Conservation (phyloP, 2,797 vertebrate genomes). For the Pangasius macronema region DNA sequence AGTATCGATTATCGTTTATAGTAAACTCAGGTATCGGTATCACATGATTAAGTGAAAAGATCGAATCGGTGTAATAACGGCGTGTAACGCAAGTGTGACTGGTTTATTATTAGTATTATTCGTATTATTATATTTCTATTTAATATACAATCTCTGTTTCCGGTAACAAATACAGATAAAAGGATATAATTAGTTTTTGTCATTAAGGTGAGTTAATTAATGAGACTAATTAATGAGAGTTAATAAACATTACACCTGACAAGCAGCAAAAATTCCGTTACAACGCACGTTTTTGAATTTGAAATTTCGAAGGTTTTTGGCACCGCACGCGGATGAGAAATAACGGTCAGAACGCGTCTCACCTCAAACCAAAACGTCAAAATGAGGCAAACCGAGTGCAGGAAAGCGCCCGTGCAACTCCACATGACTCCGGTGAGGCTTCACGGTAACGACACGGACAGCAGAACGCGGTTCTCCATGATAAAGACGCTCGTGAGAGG, state of each 20-base stretch:
- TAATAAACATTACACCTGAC: not conserved
- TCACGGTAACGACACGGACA: constrained; percentile 66
- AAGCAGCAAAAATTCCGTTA: not conserved
- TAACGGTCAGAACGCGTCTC: constrained; percentile 60
- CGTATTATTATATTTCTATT: not conserved
- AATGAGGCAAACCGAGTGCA: constrained; percentile 72
- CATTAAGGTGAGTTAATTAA: not conserved
- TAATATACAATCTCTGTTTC: not conserved
- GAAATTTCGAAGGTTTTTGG: not conserved
- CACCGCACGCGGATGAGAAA: not conserved
- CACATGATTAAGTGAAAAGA: too few relatives aligned
- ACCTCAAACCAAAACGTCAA: constrained; percentile 80
- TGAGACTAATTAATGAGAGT: not conserved
- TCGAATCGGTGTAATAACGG: not conserved
- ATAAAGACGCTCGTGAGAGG: constrained; percentile 43
- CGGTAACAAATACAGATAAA: not conserved
- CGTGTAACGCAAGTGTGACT: not conserved
- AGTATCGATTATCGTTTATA: not conserved
- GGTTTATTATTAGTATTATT: not conserved
- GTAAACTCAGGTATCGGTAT: not conserved
- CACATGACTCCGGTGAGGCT: constrained; percentile 80
- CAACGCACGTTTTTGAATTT: not conserved
- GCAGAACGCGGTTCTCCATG: constrained; percentile 58
- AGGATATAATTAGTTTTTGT: not conserved
- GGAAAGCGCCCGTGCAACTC: constrained; percentile 70